Base-by-base conservation (phyloP, 2,888 invertebrate genomes). In the Lasiommata megera region DNA sequence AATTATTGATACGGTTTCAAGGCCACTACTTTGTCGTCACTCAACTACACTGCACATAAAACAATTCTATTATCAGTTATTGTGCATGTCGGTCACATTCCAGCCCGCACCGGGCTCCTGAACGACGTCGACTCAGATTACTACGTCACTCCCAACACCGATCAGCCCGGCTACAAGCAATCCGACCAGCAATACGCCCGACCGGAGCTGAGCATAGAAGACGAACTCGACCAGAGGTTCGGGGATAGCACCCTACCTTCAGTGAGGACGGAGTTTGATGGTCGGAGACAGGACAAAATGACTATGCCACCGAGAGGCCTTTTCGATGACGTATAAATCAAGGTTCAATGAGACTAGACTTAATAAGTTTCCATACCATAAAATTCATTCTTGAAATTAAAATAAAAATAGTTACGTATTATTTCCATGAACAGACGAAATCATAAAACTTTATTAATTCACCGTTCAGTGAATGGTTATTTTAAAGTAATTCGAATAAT, bases 251-350 rank as follows among this genome's bases (percentile, higher is more conserved):
- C 94, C 0, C 83, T 93, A 54, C 78, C 84, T 0, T 67, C 80
- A 0, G 71, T 86, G 1, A 64, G 87, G 66, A 70, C 76, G 0
- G 84, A 86, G 41, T 74, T 70, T 34, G 69, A 72, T 12, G 80
- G 82, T 1, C 74, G 84, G 0, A 71, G 84, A 17, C 68, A 83
- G 40, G 80, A 81, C 51, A 92, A 93, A 18, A 94, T 56, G 52
- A 57, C 93, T 1, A 92, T 93, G 58, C 95, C 95, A 0, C 96
- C 95, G 0, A 91, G 94, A 67, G 95, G 95, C 8, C 92, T 96
- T 60, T 96, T 96, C 68, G 96, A 96, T 76, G 96, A 96, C 79
- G 96, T 96, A 60, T 96, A 80, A 7, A n/a, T n/a, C n/a, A n/a
- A n/a, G n/a, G n/a, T n/a, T n/a, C n/a, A n/a, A n/a, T n/a, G n/a